These are phyloP conservation scores for Lutjanus erythropterus DNA, from an alignment of 2,113 vertebrate genomes.

Conservation along the genomic window DNA sequence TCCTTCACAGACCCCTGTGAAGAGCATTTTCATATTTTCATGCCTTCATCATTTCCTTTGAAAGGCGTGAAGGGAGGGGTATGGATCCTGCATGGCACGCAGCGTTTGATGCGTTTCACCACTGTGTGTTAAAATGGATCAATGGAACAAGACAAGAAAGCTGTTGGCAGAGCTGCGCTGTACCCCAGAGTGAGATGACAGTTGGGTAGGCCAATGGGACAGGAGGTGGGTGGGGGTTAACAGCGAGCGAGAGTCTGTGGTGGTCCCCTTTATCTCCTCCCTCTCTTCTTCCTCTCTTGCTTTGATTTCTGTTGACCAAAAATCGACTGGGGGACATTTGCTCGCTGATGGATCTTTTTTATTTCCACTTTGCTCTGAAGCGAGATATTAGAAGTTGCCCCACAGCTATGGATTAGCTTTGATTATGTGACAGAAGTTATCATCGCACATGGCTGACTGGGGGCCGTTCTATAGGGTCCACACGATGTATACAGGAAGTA, in stretches of 20 bases:
- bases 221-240: slow-evolving; percentile 62
- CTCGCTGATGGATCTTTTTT: slow-evolving; percentile 61
- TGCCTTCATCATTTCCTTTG: slow-evolving; percentile 83
- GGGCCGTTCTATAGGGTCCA: slow-evolving; percentile 44
- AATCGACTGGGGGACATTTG: slow-evolving; percentile 71
- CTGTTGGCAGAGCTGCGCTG: slow-evolving; percentile 52
- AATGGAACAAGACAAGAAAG: slow-evolving; percentile 77
- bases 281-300: slow-evolving; percentile 37
- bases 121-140: slow-evolving; percentile 73
- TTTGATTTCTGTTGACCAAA: slow-evolving; percentile 76
- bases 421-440: slow-evolving; percentile 77
- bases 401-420: slow-evolving; percentile 74
- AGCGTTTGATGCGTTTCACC: slow-evolving; percentile 75
- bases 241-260: slow-evolving; percentile 40
- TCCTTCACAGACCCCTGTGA: slow-evolving; percentile 83
- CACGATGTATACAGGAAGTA: not conserved
- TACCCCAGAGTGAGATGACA: slow-evolving; percentile 66
- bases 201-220: slow-evolving; percentile 70
- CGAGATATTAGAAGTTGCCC: slow-evolving; percentile 65
- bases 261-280: slow-evolving; percentile 60
- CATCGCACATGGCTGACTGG: slow-evolving; percentile 54
- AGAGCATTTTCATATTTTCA: slow-evolving; percentile 85
- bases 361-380: slow-evolving; percentile 69
- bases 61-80: slow-evolving; percentile 66
- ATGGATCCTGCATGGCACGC: slow-evolving; percentile 58